A percentile compares a stretch with the other conserved stretches of the same genome.
phyloP scores from a whole-genome alignment of 2,797 vertebrate genomes.

The Epinephelus awoara region DNA sequence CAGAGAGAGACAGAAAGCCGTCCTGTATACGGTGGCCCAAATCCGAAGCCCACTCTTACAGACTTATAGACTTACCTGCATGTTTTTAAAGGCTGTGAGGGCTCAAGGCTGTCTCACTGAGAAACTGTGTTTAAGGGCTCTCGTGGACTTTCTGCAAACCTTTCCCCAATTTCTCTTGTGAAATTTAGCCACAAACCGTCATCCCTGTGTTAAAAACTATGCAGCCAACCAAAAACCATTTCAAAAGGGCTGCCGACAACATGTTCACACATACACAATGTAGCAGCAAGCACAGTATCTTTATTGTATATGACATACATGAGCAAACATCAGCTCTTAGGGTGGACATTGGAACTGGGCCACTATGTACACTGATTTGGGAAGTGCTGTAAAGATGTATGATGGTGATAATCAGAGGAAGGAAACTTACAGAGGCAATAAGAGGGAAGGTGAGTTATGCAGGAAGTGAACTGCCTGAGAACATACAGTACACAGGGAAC shows the following conservation, averaged over 20 bases:
- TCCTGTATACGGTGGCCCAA: not conserved
- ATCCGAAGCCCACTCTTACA: not conserved
- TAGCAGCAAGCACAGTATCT: not conserved
- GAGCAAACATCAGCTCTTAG: not conserved
- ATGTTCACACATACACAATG: not conserved
- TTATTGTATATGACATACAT: not conserved
- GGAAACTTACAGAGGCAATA: not conserved
- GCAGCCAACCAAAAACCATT: not conserved
- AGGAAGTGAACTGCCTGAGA: not conserved
- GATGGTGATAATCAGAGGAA: not conserved
- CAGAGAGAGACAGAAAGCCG: not conserved
- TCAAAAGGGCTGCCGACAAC: not conserved
- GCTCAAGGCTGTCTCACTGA: not conserved
- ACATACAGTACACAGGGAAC: not conserved
- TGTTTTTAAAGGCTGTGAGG: not conserved
- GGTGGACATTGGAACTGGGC: constrained; percentile 22
- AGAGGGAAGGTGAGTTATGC: not conserved
- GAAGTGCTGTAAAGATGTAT: constrained; percentile 6
- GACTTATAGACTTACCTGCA: not conserved
- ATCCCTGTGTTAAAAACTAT: not conserved
- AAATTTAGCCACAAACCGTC: not conserved
- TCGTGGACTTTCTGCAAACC: not conserved
- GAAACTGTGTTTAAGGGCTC: not conserved
- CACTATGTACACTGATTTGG: not conserved
- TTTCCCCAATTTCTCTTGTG: not conserved